A percentile compares a stretch with the other conserved stretches of the same genome.
Conservation (phyloP, 2,888 invertebrate species). For the Cerastis leucographa region DNA sequence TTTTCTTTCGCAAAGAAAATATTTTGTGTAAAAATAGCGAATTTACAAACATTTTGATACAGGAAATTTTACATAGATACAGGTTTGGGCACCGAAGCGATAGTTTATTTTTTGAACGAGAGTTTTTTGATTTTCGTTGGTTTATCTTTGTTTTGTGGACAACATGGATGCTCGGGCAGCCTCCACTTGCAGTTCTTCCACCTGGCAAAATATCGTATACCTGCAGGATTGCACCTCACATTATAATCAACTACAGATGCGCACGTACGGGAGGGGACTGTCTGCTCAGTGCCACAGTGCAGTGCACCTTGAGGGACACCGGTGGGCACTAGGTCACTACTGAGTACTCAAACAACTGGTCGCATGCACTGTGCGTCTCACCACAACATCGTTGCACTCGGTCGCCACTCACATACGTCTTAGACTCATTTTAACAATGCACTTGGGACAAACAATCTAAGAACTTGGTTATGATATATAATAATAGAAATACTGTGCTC, state of each 20-base stretch:
- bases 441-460: constrained; percentile 56
- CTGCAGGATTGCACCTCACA: constrained; percentile 91
- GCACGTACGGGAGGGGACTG: constrained; percentile 77
- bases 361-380: constrained; percentile 79
- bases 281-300: constrained; percentile 57
- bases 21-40: constrained; percentile 89
- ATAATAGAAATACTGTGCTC: constrained; percentile 55
- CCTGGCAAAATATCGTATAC: constrained; percentile 96
- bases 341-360: constrained; percentile 59
- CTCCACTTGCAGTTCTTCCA: constrained; percentile 95
- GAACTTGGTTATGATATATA: constrained; percentile 46
- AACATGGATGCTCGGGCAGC: constrained; percentile 93
- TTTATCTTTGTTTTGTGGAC: constrained; percentile 92
- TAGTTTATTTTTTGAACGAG: constrained; percentile 88
- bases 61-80: constrained; percentile 87
- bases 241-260: constrained; percentile 90
- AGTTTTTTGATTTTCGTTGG: constrained; percentile 87
- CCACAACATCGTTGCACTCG: constrained; percentile 45
- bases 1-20: constrained; percentile 82
- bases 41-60: constrained; percentile 86
- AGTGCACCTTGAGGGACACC: constrained; percentile 49
- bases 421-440: constrained; percentile 47
- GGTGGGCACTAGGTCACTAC: constrained; percentile 71
- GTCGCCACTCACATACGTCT: constrained; percentile 58
- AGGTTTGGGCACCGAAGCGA: constrained; percentile 85